phyloP scores from a whole-genome alignment of 2,797 vertebrate species.

The Calcarius lapponicus region DNA sequence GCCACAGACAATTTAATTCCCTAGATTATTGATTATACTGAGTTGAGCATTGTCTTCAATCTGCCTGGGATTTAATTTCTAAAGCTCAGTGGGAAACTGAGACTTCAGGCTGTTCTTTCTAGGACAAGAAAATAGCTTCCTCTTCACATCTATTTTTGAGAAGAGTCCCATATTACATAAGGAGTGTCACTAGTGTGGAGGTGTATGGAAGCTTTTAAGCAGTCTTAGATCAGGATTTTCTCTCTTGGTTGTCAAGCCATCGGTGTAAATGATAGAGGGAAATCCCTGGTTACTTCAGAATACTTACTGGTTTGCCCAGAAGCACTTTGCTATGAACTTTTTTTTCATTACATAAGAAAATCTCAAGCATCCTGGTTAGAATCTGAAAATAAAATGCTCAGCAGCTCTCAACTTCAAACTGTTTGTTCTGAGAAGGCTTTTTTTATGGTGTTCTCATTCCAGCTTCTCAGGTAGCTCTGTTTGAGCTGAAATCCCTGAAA shows the following conservation, averaged over 20 bases:
- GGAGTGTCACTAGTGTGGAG: not conserved
- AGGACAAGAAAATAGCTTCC: slow-evolving; percentile 22
- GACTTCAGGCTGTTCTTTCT: slow-evolving; percentile 18
- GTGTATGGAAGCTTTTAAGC: slow-evolving; percentile 4
- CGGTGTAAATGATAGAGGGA: not conserved
- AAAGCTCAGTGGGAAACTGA: not conserved
- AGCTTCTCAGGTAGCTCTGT: not conserved
- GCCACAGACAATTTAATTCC: not conserved
- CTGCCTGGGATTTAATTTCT: slow-evolving; percentile 8
- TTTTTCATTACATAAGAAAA: not conserved
- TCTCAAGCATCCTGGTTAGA: not conserved
- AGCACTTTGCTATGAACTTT: not conserved
- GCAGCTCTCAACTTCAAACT: not conserved
- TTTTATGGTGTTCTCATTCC: not conserved
- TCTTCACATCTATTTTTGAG: slow-evolving; percentile 27
- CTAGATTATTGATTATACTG: not conserved
- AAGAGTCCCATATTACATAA: not conserved
- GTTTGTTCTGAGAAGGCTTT: not conserved
- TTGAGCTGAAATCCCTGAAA: not conserved
- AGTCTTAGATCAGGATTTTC: slow-evolving; percentile 21
- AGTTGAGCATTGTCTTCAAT: not conserved
- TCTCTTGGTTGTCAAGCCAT: not conserved
- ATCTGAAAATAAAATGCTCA: not conserved
- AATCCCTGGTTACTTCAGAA: slow-evolving; percentile 21
- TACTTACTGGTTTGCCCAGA: not conserved